A percentile compares a stretch with the other conserved stretches of the same genome.
Evolutionary conservation across 2,888 invertebrate genomes (phyloP).

Genomic region (Coremacera marginata): DNA sequence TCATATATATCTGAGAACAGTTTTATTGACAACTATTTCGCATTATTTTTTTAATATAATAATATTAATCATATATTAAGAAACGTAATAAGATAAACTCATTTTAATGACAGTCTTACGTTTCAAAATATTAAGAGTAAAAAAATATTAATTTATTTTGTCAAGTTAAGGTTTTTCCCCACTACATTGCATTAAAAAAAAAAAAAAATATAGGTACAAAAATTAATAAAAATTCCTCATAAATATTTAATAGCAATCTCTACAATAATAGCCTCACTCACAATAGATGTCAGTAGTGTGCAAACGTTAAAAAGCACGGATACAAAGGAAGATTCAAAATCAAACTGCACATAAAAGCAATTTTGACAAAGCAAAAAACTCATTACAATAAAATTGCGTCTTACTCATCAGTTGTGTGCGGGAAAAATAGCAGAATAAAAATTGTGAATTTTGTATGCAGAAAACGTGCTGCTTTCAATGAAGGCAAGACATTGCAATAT

Average conservation of each 20-base stretch:
- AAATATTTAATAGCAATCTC: neutral
- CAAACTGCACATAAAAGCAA: slow-evolving; percentile 15
- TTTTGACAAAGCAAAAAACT: neutral
- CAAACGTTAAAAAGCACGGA: neutral
- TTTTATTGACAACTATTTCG: too few species aligned
- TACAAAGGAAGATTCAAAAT: neutral
- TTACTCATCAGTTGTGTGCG: slow-evolving; percentile 20
- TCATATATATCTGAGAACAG: too few species aligned
- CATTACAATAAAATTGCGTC: slow-evolving; percentile 12
- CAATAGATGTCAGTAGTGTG: neutral
- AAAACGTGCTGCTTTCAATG: neutral
- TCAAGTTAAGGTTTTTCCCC: too few species aligned
- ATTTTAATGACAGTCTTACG: too few species aligned
- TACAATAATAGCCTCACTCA: neutral
- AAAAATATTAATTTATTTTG: too few species aligned
- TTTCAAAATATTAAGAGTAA: too few species aligned
- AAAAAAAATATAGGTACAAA: neutral
- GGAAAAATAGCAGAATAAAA: neutral
- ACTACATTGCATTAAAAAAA: too few species aligned
- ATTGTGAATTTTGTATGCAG: slow-evolving; percentile 2
- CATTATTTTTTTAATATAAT: too few species aligned
- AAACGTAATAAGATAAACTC: too few species aligned
- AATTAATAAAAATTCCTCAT: neutral
- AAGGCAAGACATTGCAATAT: neutral
- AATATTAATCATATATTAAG: too few species aligned